Evolutionary conservation across 2,888 invertebrate species (phyloP).

Genomic region (Sminthurides aquaticus): DNA sequence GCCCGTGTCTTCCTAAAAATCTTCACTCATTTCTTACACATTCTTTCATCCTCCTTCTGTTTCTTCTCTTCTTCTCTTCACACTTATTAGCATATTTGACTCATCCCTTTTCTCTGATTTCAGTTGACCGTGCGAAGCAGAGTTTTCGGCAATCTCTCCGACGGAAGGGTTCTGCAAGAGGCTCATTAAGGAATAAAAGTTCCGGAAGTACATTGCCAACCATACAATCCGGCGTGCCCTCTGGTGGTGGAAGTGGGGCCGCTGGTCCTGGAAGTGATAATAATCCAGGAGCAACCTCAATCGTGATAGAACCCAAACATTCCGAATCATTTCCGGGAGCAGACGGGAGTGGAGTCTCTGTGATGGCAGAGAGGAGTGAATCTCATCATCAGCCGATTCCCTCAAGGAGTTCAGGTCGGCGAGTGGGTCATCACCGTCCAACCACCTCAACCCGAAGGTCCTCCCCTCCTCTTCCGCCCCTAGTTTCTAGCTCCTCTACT

Average conservation of each 20-base stretch:
- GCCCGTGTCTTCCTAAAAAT: no score
- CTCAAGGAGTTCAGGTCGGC: background rate
- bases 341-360: background rate
- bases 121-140: slow-evolving; percentile 58
- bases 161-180: slow-evolving; percentile 23
- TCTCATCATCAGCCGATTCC: background rate
- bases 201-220: slow-evolving; percentile 16
- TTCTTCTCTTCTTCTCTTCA: no score
- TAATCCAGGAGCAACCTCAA: background rate
- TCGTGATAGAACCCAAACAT: slow-evolving; percentile 19
- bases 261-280: background rate
- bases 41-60: no score
- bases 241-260: background rate
- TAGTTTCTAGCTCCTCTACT: background rate
- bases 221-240: slow-evolving; percentile 3
- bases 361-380: background rate
- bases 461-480: background rate
- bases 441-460: background rate
- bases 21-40: no score
- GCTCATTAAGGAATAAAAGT: background rate
- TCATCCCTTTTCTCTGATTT: no score
- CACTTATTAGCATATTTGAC: no score
- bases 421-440: background rate
- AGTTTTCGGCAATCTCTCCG: slow-evolving; percentile 44
- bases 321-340: slow-evolving; percentile 10